Conservation (phyloP, 30 jellyfish, hydroid and myxozoan genomes). For the Cassiopea xamachana region DNA sequence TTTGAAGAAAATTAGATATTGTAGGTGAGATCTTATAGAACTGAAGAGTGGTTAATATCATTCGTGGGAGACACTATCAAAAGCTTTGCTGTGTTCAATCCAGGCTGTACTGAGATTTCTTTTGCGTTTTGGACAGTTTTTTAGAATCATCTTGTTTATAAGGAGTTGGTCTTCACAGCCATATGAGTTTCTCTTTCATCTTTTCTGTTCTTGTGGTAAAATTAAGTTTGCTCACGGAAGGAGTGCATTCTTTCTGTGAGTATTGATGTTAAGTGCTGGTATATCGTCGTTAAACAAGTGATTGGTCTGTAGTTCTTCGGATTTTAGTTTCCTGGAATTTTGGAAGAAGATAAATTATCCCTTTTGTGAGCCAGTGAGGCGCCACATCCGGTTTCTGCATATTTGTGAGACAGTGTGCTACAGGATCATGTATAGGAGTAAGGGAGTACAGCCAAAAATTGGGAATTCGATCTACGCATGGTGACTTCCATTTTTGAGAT, state of each 20-base stretch:
- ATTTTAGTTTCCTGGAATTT: background rate
- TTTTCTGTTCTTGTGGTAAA: background rate
- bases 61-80: too few relatives aligned
- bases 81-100: too few relatives aligned
- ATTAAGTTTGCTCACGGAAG: background rate
- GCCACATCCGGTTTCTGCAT: slow-evolving; percentile 1
- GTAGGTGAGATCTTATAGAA: too few relatives aligned
- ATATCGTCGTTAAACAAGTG: background rate
- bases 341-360: slow-evolving; percentile 1
- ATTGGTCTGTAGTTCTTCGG: slow-evolving; percentile 14
- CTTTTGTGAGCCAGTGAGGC: slow-evolving; percentile 20
- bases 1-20: too few relatives aligned
- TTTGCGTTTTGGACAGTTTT: background rate
- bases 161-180: background rate
- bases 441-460: slow-evolving; percentile 13
- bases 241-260: background rate
- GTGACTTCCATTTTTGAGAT: slow-evolving; percentile 15
- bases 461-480: background rate
- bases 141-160: background rate
- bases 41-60: too few relatives aligned
- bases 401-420: background rate
- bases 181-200: background rate
- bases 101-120: background rate
- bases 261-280: too few relatives aligned
- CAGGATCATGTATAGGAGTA: background rate